These are phyloP conservation scores for Ornithoptera priamus DNA, from an alignment of 2,888 invertebrate species.

Conservation along the genomic window DNA sequence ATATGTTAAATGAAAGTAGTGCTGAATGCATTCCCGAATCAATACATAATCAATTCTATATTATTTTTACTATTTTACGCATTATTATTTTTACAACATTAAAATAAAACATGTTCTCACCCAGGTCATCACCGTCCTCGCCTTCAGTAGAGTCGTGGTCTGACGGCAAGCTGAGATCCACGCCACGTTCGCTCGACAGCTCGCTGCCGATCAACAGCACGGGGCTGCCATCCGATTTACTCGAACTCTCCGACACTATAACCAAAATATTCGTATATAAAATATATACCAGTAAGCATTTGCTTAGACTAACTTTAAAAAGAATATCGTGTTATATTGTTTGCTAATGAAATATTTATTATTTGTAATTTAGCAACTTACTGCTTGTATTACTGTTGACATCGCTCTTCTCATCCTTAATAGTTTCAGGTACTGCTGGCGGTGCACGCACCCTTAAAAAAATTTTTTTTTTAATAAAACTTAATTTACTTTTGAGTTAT, in stretches of 20 bases:
- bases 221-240: conserved; percentile 63
- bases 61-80: background rate
- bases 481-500: too few species aligned
- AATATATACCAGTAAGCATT: background rate
- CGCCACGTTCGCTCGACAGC: conserved; percentile 67
- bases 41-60: too few species aligned
- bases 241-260: conserved; percentile 58
- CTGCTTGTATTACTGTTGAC: conserved; percentile 68
- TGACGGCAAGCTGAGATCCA: conserved; percentile 73
- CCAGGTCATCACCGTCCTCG: conserved; percentile 84
- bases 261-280: background rate
- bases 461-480: too few species aligned
- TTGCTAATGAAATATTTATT: too few species aligned
- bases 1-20: too few species aligned
- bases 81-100: too few species aligned
- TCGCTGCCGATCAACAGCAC: conserved; percentile 87
- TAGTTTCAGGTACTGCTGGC: conserved; percentile 65
- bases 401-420: conserved; percentile 67
- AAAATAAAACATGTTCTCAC: conserved; percentile 38
- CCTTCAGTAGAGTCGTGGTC: conserved; percentile 93
- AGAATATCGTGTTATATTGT: too few species aligned
- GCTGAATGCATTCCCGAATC: too few species aligned
- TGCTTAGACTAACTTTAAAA: too few species aligned
- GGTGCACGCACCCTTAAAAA: conserved; percentile 54
- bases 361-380: conserved; percentile 36